Base-by-base conservation (phyloP, 2,888 invertebrate genomes). In the Cephus spinipes region DNA sequence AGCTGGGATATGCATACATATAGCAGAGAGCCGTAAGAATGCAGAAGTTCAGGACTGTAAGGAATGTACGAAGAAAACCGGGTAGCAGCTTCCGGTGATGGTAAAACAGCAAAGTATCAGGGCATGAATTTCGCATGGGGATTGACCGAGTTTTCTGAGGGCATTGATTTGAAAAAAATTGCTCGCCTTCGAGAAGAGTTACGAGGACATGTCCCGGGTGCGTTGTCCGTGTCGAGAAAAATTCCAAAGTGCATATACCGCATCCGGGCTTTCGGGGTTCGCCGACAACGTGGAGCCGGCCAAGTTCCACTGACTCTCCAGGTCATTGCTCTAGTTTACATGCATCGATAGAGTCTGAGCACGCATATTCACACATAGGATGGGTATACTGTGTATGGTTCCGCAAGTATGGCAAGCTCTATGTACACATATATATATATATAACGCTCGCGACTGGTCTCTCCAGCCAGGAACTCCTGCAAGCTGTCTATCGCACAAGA, bases 241-340 rank as follows among this genome's bases (percentile, higher is more conserved):
- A 55, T 55, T 55, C 23, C 23, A 55, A 55, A 55, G 55, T 23
- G 55, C 55, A 55, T 55, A 55, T 55, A 55, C 9, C 55, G 55
- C 55, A 23, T 55, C 55, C 55, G 55, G 23, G 55, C 55, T 55
- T 55, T 55, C 85, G 82, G 84, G 82, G 86, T 86, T 85, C 84
- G 83, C 86, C 88, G 89, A 87, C 88, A 87, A 83, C 85, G 82
- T 80, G 89, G 88, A 88, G 89, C 89, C 88, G 83, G 82, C 85
- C 82, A 85, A 86, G 84, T 89, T 85, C 84, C 84, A 85, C 85
- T 82, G 82, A 82, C 83, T 84, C 81, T 82, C 79, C 81, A 85
- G 90, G 89, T 89, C 89, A 86, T 89, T 89, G 90, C 86, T 89
- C 90, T 81, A 90, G 87, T 90, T 90, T 85, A 81, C 77, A 76